Conservation (phyloP, 2,113 vertebrate genomes). For the Gracilinanus agilis region DNA sequence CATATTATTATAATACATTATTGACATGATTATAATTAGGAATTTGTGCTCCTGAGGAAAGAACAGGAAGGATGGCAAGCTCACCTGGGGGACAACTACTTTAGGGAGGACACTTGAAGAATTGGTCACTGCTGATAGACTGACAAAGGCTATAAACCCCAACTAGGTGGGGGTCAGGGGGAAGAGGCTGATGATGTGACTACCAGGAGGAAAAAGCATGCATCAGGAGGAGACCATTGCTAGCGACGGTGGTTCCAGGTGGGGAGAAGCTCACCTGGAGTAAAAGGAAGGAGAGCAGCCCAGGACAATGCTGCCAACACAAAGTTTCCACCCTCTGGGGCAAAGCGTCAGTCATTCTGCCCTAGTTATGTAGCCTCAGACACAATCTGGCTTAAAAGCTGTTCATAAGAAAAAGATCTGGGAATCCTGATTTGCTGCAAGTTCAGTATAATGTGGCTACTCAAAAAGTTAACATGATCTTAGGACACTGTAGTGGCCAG, state of each 20-base stretch:
- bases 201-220: not conserved
- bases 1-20: not conserved
- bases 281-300: not conserved
- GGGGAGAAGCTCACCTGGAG: not conserved
- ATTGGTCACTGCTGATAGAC: not conserved
- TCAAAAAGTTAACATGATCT: not conserved
- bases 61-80: not conserved
- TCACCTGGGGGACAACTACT: not conserved
- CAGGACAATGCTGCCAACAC: not conserved
- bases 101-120: not conserved
- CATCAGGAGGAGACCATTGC: not conserved
- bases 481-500: not conserved
- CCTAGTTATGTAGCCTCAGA: not conserved
- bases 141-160: not conserved
- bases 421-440: not conserved
- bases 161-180: no score
- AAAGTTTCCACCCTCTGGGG: not conserved
- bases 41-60: not conserved
- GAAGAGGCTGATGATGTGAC: not conserved
- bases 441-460: not conserved
- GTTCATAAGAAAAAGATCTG: not conserved
- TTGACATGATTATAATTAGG: not conserved
- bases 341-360: not conserved
- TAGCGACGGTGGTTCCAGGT: not conserved
- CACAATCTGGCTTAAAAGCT: not conserved